Evolutionary conservation across 2,888 invertebrate genomes (phyloP), one percentile per base, ranked within the genome.

Genomic region (Plemyria rubiginata): DNA sequence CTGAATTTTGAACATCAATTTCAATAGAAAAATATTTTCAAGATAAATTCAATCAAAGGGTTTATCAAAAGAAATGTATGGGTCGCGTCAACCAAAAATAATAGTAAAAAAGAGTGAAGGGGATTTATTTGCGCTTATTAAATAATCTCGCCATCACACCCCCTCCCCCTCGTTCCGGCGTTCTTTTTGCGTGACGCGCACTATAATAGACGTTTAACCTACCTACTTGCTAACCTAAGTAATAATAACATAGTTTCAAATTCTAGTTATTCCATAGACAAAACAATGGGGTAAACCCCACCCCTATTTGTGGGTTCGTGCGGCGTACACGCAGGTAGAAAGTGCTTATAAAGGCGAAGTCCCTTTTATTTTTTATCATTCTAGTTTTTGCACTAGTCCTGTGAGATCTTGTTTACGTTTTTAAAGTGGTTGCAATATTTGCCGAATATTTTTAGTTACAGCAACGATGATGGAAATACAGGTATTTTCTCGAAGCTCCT

Each of bases 311-410:
- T 54, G 55, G 60, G 54, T 52, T 22, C 56, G 32, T 65, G 72
- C 69, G 69, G 72, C 68, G 70, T 16, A 41, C 8, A 8, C 69
- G 67, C 69, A 63, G 66, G 67, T 70, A 69, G 57, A 43, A 45
- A 60, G 53, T 36, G 52, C 16, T 60, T 66, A 54, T 60, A 66
- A 59, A 40, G 59, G 56, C 52, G 9, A 36, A 54, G 41, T 49
- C 46, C 41, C 49, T 12, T 49, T 40, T 12, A 36, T 56, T 66
- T 60, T 62, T 58, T 62, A 60, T 62, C 64, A 67, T 54, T 67
- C 46, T 32, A 16, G 52, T 54, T 65, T 62, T 64, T 60, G 63
- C 51, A 54, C 22, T 51, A 36, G 45, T 28, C 38, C 29, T 28
- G 60, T 11, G 32, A 54, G 54, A 28, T 55, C 54, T 57, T 54